Evolutionary conservation across 1,140 invertebrate species (phyloP).

Genomic region (Popillia japonica): DNA sequence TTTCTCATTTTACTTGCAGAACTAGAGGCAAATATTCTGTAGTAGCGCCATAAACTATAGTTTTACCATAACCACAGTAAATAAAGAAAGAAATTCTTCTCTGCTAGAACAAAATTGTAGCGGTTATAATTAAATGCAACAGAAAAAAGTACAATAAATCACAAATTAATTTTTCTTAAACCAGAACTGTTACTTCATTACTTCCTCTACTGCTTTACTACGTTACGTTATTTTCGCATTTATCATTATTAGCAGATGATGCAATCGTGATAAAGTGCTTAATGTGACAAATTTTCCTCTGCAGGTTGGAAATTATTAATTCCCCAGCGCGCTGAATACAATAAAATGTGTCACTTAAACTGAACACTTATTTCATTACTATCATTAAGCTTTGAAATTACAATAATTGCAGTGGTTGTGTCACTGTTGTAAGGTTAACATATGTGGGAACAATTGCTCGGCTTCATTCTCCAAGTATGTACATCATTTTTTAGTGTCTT

Average conservation of each 20-base stretch:
- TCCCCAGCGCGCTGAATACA: slow-evolving; percentile 21
- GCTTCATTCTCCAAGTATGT: neutral
- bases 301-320: slow-evolving; percentile 33
- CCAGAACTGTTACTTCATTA: neutral
- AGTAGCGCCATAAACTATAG: no score
- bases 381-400: slow-evolving; percentile 28
- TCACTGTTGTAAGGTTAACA: slow-evolving; percentile 24
- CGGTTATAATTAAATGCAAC: no score
- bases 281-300: slow-evolving; percentile 30
- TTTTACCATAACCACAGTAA: no score
- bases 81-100: no score
- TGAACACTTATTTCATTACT: slow-evolving; percentile 28
- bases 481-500: slow-evolving; percentile 8
- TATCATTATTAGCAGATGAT: slow-evolving; percentile 30
- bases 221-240: slow-evolving; percentile 1
- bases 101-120: no score
- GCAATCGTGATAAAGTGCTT: neutral
- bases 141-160: no score
- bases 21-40: no score
- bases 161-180: no score
- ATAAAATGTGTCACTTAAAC: slow-evolving; percentile 32
- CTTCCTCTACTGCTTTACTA: neutral
- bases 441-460: slow-evolving; percentile 15
- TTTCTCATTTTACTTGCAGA: no score
- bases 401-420: slow-evolving; percentile 34